Conservation (phyloP, 1,140 invertebrate genomes). For the Sminthurides bifidus region DNA sequence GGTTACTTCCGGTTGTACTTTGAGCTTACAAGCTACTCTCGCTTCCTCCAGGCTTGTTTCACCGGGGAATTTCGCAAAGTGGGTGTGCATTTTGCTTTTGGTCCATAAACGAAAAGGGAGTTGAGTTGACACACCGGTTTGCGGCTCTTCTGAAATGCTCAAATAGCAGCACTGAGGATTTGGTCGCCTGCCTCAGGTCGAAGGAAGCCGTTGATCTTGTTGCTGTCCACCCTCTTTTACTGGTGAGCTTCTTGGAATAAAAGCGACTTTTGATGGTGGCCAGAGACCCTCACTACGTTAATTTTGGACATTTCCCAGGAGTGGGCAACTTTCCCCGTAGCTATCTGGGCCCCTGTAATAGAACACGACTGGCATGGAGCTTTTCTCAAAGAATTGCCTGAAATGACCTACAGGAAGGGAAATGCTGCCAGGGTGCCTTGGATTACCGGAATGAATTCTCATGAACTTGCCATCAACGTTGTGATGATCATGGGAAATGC, state of each 20-base stretch:
- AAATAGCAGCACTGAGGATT: constrained; percentile 11
- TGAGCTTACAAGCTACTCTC: not conserved
- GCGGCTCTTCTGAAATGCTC: constrained; percentile 13
- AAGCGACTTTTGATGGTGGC: not conserved
- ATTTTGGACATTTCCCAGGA: constrained; percentile 3
- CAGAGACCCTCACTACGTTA: not conserved
- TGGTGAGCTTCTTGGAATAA: constrained; percentile 5
- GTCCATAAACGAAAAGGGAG: constrained; percentile 22
- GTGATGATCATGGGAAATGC: constrained; percentile 14
- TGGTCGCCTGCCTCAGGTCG: constrained; percentile 15
- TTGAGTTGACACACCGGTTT: constrained; percentile 6
- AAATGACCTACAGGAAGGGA: constrained; percentile 13
- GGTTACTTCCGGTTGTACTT: not conserved
- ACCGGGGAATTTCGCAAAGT: constrained; percentile 24
- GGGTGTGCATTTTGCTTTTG: constrained; percentile 30
- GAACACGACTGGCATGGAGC: constrained; percentile 14
- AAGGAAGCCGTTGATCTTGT: constrained; percentile 12
- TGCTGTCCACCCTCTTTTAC: constrained; percentile 10
- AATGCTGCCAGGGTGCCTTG: constrained; percentile 19
- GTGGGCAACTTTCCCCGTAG: constrained; percentile 23
- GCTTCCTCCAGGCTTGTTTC: constrained; percentile 16
- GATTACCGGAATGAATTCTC: constrained; percentile 21
- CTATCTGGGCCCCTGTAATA: constrained; percentile 22
- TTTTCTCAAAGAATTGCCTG: constrained; percentile 20
- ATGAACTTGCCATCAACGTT: constrained; percentile 27